Evolutionary conservation across 1,140 invertebrate species (phyloP), one percentile per base, ranked within the genome.

Genomic region (Pissodes strobi): DNA sequence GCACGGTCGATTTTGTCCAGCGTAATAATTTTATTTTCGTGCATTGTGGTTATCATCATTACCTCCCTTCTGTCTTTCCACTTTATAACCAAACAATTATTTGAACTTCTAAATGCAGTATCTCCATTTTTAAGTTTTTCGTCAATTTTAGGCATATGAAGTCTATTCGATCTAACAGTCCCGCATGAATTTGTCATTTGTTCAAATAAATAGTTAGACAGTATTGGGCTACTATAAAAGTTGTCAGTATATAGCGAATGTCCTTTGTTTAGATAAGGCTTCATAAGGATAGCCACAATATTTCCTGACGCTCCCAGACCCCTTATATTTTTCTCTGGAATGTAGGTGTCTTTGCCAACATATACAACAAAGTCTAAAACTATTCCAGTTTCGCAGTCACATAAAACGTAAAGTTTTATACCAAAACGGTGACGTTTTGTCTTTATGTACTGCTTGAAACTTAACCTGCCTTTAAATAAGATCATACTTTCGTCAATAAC

Each of bases 401-500:
- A n/a, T n/a, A n/a, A n/a, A n/a, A n/a, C n/a, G n/a, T n/a, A n/a
- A n/a, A n/a, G n/a, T n/a, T n/a, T 79, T n/a, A 78, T 74, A 6
- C 77, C 78, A 70, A 77, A 79, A 1, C 71, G 46, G n/a, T 70
- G 64, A 18, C 73, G 51, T 68, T 78, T 79, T 8, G 53, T 62
- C 17, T 70, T 73, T 19, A 78, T 78, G 45, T 75, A 79, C 52
- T 79, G 77, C 48, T 74, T 73, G 52, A 77, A 79, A 8, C 53
- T 51, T 6, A 79, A n/a, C n/a, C n/a, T n/a, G n/a, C n/a, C n/a
- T n/a, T n/a, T n/a, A n/a, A n/a, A n/a, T n/a, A n/a, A n/a, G n/a
- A n/a, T n/a, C n/a, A n/a, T n/a, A n/a, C n/a, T n/a, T n/a, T n/a
- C n/a, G n/a, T n/a, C n/a, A n/a, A 38, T 15, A 73, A 45, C 8